Evolutionary conservation across 53 echinoderm and acorn worm species (phyloP).

Genomic region (Stichopus horrens): DNA sequence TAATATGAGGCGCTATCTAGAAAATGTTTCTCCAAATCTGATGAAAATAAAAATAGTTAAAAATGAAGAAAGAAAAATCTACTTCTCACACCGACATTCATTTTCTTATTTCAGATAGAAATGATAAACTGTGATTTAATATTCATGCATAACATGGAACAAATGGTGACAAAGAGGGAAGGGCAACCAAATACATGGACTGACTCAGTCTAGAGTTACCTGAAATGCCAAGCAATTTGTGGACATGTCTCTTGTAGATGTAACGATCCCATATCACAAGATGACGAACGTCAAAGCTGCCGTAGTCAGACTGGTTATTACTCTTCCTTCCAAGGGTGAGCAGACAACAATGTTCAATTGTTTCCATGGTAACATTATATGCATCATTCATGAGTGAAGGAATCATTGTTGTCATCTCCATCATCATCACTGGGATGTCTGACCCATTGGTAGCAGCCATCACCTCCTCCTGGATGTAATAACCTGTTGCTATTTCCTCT

Average conservation of each 20-base stretch:
- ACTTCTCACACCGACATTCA: background rate
- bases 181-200: background rate
- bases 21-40: constrained; percentile 2
- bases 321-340: constrained; percentile 55
- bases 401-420: background rate
- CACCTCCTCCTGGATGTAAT: background rate
- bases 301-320: constrained; percentile 51
- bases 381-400: background rate
- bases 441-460: background rate
- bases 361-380: background rate
- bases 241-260: constrained; percentile 57
- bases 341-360: background rate
- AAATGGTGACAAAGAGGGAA: background rate
- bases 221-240: constrained; percentile 75
- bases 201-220: constrained; percentile 40
- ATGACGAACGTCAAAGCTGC: constrained; percentile 59
- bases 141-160: background rate
- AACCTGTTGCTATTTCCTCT: background rate
- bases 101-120: background rate
- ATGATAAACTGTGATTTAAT: background rate
- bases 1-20: constrained; percentile 58
- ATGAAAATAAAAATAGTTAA: background rate
- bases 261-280: constrained; percentile 85
- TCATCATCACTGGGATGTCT: background rate
- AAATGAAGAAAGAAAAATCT: background rate